These are phyloP conservation scores for Labrus mixtus DNA, from an alignment of 2,113 vertebrate species.

Conservation along the genomic window DNA sequence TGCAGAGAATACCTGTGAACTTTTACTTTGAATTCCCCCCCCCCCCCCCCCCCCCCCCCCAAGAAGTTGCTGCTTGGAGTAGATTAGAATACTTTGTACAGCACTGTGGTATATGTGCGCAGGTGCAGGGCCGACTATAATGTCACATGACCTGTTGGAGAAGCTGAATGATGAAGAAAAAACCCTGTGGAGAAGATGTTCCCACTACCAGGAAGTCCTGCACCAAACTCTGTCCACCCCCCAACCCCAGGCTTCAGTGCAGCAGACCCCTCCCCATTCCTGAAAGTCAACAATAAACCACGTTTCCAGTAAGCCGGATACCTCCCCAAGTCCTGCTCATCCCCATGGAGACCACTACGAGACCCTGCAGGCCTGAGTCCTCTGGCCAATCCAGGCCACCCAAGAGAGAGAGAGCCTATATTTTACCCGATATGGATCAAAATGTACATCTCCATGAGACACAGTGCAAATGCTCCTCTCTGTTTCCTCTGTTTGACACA, in stretches of 20 bases:
- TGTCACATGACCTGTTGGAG: constrained; percentile 38
- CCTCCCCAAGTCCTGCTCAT: constrained; percentile 73
- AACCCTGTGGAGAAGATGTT: constrained; percentile 8
- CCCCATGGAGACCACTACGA: constrained; percentile 79
- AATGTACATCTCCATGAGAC: constrained; percentile 13
- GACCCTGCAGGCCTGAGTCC: constrained; percentile 56
- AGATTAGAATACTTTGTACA: too few relatives aligned
- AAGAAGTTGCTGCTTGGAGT: too few relatives aligned
- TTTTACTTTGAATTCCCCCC: too few relatives aligned
- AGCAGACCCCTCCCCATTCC: constrained; percentile 67
- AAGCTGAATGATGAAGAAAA: constrained; percentile 34
- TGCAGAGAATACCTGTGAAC: too few relatives aligned
- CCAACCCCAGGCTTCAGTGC: not conserved
- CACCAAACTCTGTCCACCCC: not conserved
- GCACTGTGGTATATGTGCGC: not conserved
- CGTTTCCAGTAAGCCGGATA: constrained; percentile 85
- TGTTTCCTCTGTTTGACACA: constrained; percentile 4
- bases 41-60: too few relatives aligned
- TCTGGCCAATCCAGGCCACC: constrained; percentile 75
- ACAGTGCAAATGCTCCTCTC: constrained; percentile 13
- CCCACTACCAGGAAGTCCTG: constrained; percentile 22
- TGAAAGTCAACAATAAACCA: constrained; percentile 84
- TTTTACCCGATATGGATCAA: constrained; percentile 52
- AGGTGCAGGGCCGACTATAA: not conserved
- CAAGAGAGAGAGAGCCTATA: constrained; percentile 50